A percentile compares a stretch with the other conserved stretches of the same genome.
phyloP scores from a whole-genome alignment of 2,888 invertebrate species.

The Corythucha ciliata region DNA sequence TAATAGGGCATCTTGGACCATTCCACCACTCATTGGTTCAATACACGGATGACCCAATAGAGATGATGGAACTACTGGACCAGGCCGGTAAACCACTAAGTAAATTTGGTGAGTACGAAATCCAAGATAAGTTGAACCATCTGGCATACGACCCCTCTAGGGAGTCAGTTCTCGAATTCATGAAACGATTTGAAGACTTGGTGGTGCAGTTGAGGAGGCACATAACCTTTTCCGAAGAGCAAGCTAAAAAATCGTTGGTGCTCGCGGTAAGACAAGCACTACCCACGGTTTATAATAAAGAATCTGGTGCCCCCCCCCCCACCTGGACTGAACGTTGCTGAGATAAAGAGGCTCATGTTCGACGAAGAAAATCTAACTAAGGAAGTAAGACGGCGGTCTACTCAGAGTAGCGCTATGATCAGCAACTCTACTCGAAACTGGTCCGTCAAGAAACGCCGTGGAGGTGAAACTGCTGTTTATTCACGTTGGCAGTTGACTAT shows the following conservation, averaged over 20 bases:
- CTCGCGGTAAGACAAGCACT: not conserved
- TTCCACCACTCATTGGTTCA: not conserved
- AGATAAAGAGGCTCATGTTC: slow-evolving; percentile 5
- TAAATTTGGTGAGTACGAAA: not conserved
- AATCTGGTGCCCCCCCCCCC: not conserved
- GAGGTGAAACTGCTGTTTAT: too few relatives aligned
- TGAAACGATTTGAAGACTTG: slow-evolving; percentile 8
- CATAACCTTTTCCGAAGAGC: not conserved
- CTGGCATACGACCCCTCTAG: not conserved
- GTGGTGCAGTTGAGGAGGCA: not conserved
- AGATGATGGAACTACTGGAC: not conserved
- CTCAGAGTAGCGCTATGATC: not conserved
- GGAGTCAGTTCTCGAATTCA: slow-evolving; percentile 1
- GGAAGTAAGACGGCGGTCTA: not conserved
- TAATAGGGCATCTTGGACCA: slow-evolving; percentile 2
- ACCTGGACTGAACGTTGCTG: slow-evolving; percentile 2
- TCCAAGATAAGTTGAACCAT: slow-evolving; percentile 2
- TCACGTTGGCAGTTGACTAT: too few relatives aligned
- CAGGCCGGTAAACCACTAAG: not conserved
- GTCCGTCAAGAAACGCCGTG: too few relatives aligned
- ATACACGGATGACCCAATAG: slow-evolving; percentile 4
- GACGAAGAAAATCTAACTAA: slow-evolving; percentile 1
- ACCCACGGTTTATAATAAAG: not conserved
- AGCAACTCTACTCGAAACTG: not conserved
- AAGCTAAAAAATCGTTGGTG: not conserved